A percentile compares a stretch with the other conserved stretches of the same genome.
phyloP scores from a whole-genome alignment of 2,888 invertebrate species.

The Pocota personata region DNA sequence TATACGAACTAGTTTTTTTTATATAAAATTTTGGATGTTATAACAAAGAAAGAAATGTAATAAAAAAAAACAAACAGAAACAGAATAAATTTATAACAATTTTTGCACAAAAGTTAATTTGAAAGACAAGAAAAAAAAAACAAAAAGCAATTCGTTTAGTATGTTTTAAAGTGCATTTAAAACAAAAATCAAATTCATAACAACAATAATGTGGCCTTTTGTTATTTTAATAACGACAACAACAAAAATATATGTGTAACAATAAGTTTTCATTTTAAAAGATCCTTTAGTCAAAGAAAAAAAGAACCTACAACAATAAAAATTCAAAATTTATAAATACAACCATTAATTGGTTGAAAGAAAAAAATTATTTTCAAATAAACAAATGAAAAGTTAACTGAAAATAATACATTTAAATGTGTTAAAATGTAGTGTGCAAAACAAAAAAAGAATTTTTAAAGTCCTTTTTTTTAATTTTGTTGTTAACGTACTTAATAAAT shows the following conservation, averaged over 20 bases:
- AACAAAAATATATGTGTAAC: conserved; percentile 21
- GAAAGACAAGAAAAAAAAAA: conserved; percentile 38
- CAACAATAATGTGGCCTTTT: conserved; percentile 75
- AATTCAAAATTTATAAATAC: conserved; percentile 31
- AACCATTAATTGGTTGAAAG: conserved; percentile 30
- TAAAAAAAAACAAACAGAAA: neutral
- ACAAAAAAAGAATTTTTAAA: neutral
- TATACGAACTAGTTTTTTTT: neutral
- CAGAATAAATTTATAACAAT: conserved; percentile 25
- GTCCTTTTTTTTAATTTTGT: conserved; percentile 13
- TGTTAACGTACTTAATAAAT: conserved; percentile 64
- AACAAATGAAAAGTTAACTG: neutral
- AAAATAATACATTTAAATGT: conserved; percentile 11
- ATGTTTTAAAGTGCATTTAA: conserved; percentile 46
- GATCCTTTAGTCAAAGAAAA: conserved; percentile 6
- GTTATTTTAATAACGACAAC: conserved; percentile 69
- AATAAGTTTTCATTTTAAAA: conserved; percentile 53
- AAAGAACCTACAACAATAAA: conserved; percentile 9
- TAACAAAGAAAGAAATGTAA: neutral
- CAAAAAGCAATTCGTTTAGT: neutral
- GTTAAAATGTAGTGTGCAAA: conserved; percentile 1
- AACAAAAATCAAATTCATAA: conserved; percentile 54
- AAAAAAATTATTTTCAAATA: conserved; percentile 28
- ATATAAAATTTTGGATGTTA: conserved; percentile 32
- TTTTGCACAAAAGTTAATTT: conserved; percentile 53